Base-by-base conservation (phyloP, 2,888 invertebrate genomes). In the Apotomis turbidana region DNA sequence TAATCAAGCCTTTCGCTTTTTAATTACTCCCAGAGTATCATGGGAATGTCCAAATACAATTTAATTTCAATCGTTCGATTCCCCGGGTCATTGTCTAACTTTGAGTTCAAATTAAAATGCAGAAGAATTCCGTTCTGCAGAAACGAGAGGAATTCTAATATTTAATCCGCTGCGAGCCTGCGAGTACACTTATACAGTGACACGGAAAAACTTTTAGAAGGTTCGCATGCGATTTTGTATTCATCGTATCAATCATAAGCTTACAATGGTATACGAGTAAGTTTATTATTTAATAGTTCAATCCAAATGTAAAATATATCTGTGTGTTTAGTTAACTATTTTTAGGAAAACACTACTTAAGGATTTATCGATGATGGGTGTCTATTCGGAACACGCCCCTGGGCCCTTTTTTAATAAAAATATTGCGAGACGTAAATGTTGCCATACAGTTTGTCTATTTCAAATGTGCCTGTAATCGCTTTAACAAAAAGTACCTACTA, bases 171-270 rank as follows among this genome's bases (percentile, higher is more conserved):
- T 75, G 74, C 74, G 62, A 69, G 70, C 71, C 72, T 76, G 68
- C 27, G 27, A 27, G 27, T 71, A 70, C 12, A 67, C 70, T 67
- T 46, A 60, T 44, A 57, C 46, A 59, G 66, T 62, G 70, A 76
- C 75, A 78, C 70, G 76, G 74, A 76, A 77, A 77, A 74, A 76
- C 77, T 78, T 77, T 79, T 62, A 74, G 59, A 66, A 64, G 74
- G 63, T 41, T n/a, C 9, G 10, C 36, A 8, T 59, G 5, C 9
- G 41, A 6, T 59, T 8, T 12, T 3, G n/a, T 41, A n/a, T 49
- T 49, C 8, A 9, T 49, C 44, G 44, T 44, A 44, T 49, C 49
- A 8, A 49, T 49, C 10, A 10, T 49, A 49, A 49, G 49, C 49
- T 49, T 49, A 49, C 5, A 5, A 41, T 41, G 41, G 6, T 6